Evolutionary conservation across 2,888 invertebrate species (phyloP).

Genomic region (Synergus gifuensis): DNA sequence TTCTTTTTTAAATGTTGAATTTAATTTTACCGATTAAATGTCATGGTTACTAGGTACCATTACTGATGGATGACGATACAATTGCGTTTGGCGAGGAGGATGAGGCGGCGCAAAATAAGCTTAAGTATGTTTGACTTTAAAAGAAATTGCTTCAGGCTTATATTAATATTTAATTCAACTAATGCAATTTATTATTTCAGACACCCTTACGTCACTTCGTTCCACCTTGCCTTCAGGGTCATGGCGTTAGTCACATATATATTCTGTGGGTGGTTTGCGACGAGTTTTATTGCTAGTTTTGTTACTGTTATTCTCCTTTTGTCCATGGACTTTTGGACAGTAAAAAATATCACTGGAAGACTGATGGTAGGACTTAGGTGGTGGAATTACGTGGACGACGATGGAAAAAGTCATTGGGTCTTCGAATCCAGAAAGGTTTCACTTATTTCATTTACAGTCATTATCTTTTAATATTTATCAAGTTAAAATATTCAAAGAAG

Average conservation of each 20-base stretch:
- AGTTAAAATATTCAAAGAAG: too few species aligned
- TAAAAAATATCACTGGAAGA: conserved; percentile 97
- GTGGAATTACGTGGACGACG: conserved; percentile 99
- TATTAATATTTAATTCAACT: not conserved
- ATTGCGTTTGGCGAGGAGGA: conserved; percentile 93
- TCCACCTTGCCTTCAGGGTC: conserved; percentile 93
- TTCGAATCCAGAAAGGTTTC: conserved; percentile 95
- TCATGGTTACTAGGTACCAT: conserved; percentile 84
- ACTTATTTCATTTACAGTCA: not conserved
- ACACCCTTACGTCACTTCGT: conserved; percentile 95
- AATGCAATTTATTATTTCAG: conserved; percentile 79
- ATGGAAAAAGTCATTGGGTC: conserved; percentile 98
- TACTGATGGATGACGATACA: conserved; percentile 90
- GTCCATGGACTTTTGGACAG: conserved; percentile 99
- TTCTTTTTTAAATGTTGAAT: not conserved
- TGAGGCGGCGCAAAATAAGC: conserved; percentile 77
- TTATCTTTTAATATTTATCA: not conserved
- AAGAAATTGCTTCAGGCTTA: not conserved
- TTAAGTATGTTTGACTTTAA: conserved; percentile 72
- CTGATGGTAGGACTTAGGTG: conserved; percentile 97
- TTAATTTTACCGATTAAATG: not conserved
- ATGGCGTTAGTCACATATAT: conserved; percentile 92
- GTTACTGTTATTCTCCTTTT: conserved; percentile 92
- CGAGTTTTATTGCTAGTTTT: conserved; percentile 97
- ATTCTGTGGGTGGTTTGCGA: conserved; percentile 92